Conservation (phyloP, 2,888 invertebrate genomes). For the Caenorhabditis sp. region DNA sequence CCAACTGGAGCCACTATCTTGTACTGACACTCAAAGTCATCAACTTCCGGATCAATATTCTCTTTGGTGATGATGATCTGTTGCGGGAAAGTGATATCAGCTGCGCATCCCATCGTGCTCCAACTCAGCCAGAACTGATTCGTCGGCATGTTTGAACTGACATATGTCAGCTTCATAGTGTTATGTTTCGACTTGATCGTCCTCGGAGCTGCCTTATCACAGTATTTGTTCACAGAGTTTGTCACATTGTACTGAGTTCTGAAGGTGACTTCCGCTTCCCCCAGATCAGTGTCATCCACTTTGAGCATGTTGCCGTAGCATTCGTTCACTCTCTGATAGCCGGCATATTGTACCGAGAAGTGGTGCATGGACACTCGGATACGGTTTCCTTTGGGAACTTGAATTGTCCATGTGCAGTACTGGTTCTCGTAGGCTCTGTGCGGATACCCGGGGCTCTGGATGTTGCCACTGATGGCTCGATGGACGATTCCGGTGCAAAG, state of each 20-base stretch:
- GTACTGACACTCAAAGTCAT: conserved; percentile 75
- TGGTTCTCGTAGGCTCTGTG: conserved; percentile 59
- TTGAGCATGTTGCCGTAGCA: conserved; percentile 49
- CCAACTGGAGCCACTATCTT: conserved; percentile 67
- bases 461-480: conserved; percentile 68
- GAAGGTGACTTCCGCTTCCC: conserved; percentile 44
- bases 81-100: conserved; percentile 66
- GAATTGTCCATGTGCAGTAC: conserved; percentile 68
- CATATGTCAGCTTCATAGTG: conserved; percentile 70
- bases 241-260: conserved; percentile 48
- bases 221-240: conserved; percentile 57
- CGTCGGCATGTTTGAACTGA: conserved; percentile 54
- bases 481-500: conserved; percentile 75
- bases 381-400: conserved; percentile 72
- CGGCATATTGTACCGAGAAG: conserved; percentile 65
- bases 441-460: conserved; percentile 81
- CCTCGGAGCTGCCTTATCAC: conserved; percentile 42
- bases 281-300: conserved; percentile 66
- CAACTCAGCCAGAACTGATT: conserved; percentile 82
- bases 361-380: conserved; percentile 73
- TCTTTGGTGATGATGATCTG: conserved; percentile 62
- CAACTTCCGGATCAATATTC: conserved; percentile 61
- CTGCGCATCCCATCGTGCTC: conserved; percentile 78
- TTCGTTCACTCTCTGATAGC: neutral
- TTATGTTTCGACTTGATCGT: conserved; percentile 63